Evolutionary conservation across 30 jellyfish, hydroid and myxozoan genomes (phyloP).

Genomic region (Aurelia sp.): DNA sequence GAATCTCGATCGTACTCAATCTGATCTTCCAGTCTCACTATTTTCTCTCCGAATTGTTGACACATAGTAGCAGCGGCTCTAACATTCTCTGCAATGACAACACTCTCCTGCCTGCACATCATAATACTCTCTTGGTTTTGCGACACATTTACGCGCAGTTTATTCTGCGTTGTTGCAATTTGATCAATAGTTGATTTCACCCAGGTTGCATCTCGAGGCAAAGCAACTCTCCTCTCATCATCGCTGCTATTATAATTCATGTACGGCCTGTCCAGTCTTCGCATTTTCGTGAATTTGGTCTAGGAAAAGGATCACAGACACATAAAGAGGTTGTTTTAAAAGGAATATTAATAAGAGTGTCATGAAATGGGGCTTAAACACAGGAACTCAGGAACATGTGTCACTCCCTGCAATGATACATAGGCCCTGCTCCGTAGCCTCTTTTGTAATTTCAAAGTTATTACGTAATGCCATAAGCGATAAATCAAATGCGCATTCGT

Average conservation of each 20-base stretch:
- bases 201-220: slow-evolving; percentile 52
- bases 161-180: slow-evolving; percentile 54
- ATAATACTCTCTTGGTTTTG: slow-evolving; percentile 39
- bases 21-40: slow-evolving; percentile 55
- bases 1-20: slow-evolving; percentile 48
- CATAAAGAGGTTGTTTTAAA: too few species aligned
- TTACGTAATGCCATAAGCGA: too few species aligned
- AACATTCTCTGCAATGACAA: slow-evolving; percentile 58
- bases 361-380: neutral
- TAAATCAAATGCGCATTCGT: too few species aligned
- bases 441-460: too few species aligned
- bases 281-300: slow-evolving; percentile 13
- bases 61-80: slow-evolving; percentile 56
- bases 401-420: too few species aligned
- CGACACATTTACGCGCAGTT: slow-evolving; percentile 51
- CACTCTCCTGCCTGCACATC: slow-evolving; percentile 54
- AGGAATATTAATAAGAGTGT: neutral
- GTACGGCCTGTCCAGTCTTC: slow-evolving; percentile 58
- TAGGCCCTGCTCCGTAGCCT: too few species aligned
- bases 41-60: slow-evolving; percentile 49
- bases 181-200: slow-evolving; percentile 47
- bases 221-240: slow-evolving; percentile 50
- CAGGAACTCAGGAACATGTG: too few species aligned
- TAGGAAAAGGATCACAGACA: neutral
- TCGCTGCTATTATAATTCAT: slow-evolving; percentile 4